These are phyloP conservation scores for Numida meleagris DNA, from an alignment of 2,113 vertebrate species.

Conservation along the genomic window DNA sequence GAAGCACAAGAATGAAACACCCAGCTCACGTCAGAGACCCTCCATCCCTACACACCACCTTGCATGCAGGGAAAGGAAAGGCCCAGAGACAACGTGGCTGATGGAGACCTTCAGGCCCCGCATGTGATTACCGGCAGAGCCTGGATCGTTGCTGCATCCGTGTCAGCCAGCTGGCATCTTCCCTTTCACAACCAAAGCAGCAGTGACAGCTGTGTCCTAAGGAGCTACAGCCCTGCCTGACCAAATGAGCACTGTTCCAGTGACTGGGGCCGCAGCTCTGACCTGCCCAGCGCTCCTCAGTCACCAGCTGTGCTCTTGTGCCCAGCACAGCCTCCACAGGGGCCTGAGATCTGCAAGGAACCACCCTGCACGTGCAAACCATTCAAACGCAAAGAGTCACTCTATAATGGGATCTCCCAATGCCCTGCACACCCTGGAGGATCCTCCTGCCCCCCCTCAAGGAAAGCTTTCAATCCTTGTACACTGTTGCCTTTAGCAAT, in stretches of 20 bases:
- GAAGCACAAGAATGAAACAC: neutral
- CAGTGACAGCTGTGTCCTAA: neutral
- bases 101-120: neutral
- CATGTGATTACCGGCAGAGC: rapidly evolving
- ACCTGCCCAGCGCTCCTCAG: neutral
- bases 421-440: neutral
- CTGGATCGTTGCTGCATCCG: neutral
- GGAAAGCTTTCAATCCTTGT: constrained; percentile 20
- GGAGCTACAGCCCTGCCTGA: neutral
- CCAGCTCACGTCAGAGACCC: neutral
- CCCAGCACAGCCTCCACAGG: neutral
- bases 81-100: neutral
- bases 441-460: neutral
- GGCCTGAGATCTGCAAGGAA: neutral
- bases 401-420: neutral
- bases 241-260: rapidly evolving
- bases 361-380: neutral
- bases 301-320: neutral
- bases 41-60: neutral
- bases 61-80: neutral
- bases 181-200: neutral
- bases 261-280: neutral
- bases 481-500: constrained; percentile 19
- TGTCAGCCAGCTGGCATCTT: neutral
- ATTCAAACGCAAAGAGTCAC: neutral